Base-by-base conservation (phyloP, 2,113 vertebrate genomes). In the Oophaga pumilio region DNA sequence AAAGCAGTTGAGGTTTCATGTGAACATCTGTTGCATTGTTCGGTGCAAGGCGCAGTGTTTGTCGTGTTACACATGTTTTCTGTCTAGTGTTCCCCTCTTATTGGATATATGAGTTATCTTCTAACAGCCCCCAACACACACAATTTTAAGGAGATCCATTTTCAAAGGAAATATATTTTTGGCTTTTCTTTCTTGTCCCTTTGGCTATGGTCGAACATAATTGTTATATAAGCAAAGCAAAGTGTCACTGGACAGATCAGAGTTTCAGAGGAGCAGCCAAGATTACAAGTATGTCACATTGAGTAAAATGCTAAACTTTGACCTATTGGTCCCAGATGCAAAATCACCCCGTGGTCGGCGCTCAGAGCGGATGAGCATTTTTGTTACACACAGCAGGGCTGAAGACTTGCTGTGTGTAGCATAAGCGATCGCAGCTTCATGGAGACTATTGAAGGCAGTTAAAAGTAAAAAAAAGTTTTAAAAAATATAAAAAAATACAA, bases 11-110 rank as follows among this genome's bases (percentile, higher is more conserved):
- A 83, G 66, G 62, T 83, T 69, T 83, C 81, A 66, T 50, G 60
- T 69, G 43, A 66, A 83, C 81, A 83, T 83, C 81, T 83, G 81
- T 83, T 83, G 49, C 64, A n/a, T 53, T 83, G 62, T 82, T 66
- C 50, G 80, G 56, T 83, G 62, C 26, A n/a, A 83, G 17, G 49
- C 49, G 26, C 12, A 68, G 80, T 66, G 80, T 52, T 50, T 15
- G 80, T 82, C 80, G 5, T 68, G 62, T 20, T 68, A 69, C 81
- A 83, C 62, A 69, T 69, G 81, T 83, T 83, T 82, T 83, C 64
- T 69, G 81, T 83, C 81, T 83, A 68, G 15, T 69, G 62, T 83
- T 83, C 69, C 64, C 49, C 43, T 24, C 81, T 69, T 53, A 68
- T 52, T 68, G 49, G 62, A 68, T 83, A n/a, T 64, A 18, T 22